Evolutionary conservation across 2,888 invertebrate genomes (phyloP).

Genomic region (Drosophila ochracea): DNA sequence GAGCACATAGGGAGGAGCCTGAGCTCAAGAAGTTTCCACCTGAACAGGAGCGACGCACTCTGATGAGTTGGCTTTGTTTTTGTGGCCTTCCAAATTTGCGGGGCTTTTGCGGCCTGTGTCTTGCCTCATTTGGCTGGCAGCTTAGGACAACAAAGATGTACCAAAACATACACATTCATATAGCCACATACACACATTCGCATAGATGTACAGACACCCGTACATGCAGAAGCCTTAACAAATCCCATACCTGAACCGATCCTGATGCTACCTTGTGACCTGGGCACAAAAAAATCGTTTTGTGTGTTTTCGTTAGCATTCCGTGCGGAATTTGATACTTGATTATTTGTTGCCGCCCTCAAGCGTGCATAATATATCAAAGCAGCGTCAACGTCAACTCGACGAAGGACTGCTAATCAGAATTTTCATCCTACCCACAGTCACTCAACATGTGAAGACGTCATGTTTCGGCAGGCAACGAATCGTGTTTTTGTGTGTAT

Average conservation of each 20-base stretch:
- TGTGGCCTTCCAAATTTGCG: slow-evolving; percentile 44
- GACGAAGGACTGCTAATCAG: slow-evolving; percentile 40
- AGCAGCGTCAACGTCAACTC: slow-evolving; percentile 74
- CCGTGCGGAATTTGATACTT: slow-evolving; percentile 81
- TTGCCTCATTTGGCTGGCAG: slow-evolving; percentile 74
- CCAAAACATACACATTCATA: slow-evolving; percentile 10
- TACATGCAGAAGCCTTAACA: slow-evolving; percentile 15
- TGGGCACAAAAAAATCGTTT: slow-evolving; percentile 61
- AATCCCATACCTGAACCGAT: slow-evolving; percentile 32
- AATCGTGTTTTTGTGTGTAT: slow-evolving; percentile 11
- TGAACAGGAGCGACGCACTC: slow-evolving; percentile 26
- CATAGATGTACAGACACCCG: background rate
- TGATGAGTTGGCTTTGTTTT: slow-evolving; percentile 64
- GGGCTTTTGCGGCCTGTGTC: slow-evolving; percentile 47
- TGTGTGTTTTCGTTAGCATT: slow-evolving; percentile 75
- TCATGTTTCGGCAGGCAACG: slow-evolving; percentile 59
- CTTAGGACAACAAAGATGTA: slow-evolving; percentile 49
- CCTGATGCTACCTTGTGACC: slow-evolving; percentile 50
- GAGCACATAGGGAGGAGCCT: background rate
- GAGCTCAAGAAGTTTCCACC: slow-evolving; percentile 27
- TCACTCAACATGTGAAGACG: slow-evolving; percentile 71
- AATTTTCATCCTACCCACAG: slow-evolving; percentile 13
- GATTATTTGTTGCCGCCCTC: slow-evolving; percentile 81
- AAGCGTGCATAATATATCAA: slow-evolving; percentile 82
- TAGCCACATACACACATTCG: background rate